Base-by-base conservation (phyloP, 2,888 invertebrate genomes). In the Gymnoscelis rufifasciata region DNA sequence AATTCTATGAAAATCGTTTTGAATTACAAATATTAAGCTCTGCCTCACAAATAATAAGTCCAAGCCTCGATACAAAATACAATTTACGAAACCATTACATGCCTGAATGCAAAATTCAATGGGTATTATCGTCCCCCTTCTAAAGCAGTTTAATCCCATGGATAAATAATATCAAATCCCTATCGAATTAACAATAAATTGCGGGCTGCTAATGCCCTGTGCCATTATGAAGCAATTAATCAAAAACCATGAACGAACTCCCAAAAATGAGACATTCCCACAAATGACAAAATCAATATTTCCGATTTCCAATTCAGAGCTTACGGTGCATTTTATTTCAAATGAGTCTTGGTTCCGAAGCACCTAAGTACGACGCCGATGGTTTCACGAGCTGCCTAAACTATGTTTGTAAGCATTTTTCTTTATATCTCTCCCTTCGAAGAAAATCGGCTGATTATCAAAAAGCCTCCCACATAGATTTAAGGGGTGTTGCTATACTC, bases 151-250 rank as follows among this genome's bases (percentile, higher is more conserved):
- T 42, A 38, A 45, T 44, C 49, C 31, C 38, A 42, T 35, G 29
- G 46, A 59, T 63, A 61, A 62, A 64, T 62, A 63, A 59, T 62
- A 65, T 63, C 55, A 63, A 71, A 59, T 64, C 55, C 55, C 56
- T 62, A 64, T 67, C 64, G 69, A 79, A 78, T 81, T 76, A 78
- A 74, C 72, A 76, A 81, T 75, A 71, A 82, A 76, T 75, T 78
- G 65, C 60, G 66, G 51, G 24, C 51, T 69, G 67, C 78, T 84
- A 87, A 87, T 86, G 87, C 73, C 57, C 67, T 63, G 43, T 70
- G 78, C 74, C 87, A 81, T 87, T 84, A 87, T 64, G 67, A 52
- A 71, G 75, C 72, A 78, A 87, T 84, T 87, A 86, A 86, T 87
- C 83, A 87, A 77, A 78, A 68, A 70, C 60, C 58, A 62, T 61